Base-by-base conservation (phyloP, 2,888 invertebrate species). In the Diabrotica balteata region DNA sequence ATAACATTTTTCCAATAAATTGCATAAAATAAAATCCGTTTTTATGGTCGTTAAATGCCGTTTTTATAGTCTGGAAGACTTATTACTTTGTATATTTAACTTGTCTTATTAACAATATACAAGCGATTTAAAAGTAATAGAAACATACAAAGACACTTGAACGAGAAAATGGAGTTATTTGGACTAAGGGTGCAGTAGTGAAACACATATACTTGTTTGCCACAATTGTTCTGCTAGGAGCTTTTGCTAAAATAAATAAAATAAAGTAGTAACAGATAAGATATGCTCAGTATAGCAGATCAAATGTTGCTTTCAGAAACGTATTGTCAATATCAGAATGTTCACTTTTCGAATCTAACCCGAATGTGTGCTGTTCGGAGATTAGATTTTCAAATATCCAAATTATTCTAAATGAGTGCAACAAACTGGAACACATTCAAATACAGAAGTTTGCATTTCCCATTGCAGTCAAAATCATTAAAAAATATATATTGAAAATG, bases 111-210 rank as follows among this genome's bases (percentile, higher is more conserved):
- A 32, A 32, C 32, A 32, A 32, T 32, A 32, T 32, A 32, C 32
- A 32, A 32, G 4, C 32, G 32, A 32, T 32, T 32, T 4, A 32
- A 11, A 57, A 59, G n/a, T 11, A 47, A 51, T 42, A 2, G 43
- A 51, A 42, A 45, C 43, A 42, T 9, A 52, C n/a, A 60, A 8
- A 51, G 44, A 51, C 9, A 46, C 17, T n/a, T 60, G 42, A 10
- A 4, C 17, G 45, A 57, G 57, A 45, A 46, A 45, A 45, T n/a
- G 32, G n/a, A 67, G 58, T 50, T 42, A 61, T 58, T 68, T 62
- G 61, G 55, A 64, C 64, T 51, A 76, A 71, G 73, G 73, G 71
- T 74, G 71, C 69, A 77, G 75, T 77, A 78, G 72, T 72, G 76
- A 73, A 76, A 75, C 74, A 75, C 75, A 76, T 58, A 58, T 68